phyloP scores from a whole-genome alignment of 1,140 invertebrate species.

The Melanaphis sacchari region DNA sequence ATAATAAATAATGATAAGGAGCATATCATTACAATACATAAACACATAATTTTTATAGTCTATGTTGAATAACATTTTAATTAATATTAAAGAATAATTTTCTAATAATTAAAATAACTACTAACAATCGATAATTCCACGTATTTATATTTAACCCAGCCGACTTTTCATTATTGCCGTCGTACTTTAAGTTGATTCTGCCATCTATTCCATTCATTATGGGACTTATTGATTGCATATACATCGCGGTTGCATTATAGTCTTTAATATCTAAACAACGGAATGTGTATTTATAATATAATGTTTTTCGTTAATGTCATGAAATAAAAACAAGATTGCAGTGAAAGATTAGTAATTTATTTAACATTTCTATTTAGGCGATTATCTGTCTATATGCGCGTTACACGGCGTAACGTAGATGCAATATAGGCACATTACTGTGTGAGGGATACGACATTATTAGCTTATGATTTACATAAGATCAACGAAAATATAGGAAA shows the following conservation, averaged over 20 bases:
- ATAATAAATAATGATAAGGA: too few species aligned
- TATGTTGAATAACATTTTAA: too few species aligned
- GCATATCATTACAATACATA: too few species aligned
- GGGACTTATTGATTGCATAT: slow-evolving; percentile 27
- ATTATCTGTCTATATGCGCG: not conserved
- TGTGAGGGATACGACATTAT: not conserved
- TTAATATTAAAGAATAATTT: not conserved
- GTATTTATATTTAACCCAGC: not conserved
- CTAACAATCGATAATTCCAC: not conserved
- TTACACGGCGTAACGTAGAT: not conserved
- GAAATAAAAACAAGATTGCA: not conserved
- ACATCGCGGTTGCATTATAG: not conserved
- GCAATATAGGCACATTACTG: not conserved
- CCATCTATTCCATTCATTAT: not conserved
- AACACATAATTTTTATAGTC: too few species aligned
- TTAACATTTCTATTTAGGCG: not conserved
- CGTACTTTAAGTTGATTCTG: not conserved
- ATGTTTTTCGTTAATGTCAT: not conserved
- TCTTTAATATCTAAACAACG: not conserved
- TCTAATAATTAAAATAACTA: not conserved
- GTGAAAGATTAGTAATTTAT: not conserved
- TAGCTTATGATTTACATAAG: not conserved
- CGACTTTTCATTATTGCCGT: not conserved
- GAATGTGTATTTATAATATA: not conserved
- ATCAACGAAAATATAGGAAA: not conserved